A percentile compares a stretch with the other conserved stretches of the same genome.
These are phyloP conservation scores for Achatina immaculata DNA, from an alignment of 1,140 invertebrate genomes.

Conservation along the genomic window DNA sequence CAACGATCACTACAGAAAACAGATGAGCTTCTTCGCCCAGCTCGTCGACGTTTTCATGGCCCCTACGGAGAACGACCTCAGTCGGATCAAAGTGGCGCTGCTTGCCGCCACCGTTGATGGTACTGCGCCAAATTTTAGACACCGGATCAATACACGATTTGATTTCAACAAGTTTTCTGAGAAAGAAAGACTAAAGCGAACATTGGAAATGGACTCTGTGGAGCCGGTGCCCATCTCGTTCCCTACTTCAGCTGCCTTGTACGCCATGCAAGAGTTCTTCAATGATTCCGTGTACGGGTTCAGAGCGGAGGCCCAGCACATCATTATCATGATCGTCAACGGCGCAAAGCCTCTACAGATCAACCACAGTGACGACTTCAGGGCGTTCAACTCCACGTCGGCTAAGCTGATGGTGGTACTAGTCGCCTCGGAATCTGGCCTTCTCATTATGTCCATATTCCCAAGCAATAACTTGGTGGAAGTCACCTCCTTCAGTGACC, in stretches of 20 bases:
- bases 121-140: neutral
- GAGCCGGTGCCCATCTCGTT: neutral
- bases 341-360: constrained; percentile 1
- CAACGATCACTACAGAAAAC: neutral
- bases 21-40: constrained; percentile 13
- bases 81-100: neutral
- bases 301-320: neutral
- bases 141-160: neutral
- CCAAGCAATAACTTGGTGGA: constrained; percentile 25
- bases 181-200: neutral
- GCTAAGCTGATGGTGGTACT: constrained; percentile 15
- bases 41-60: constrained; percentile 13
- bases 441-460: neutral
- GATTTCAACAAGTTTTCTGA: neutral
- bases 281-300: neutral
- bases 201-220: neutral
- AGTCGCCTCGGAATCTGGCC: neutral
- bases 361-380: constrained; percentile 21
- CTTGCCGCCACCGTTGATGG: neutral
- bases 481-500: constrained; percentile 9
- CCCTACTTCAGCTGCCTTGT: constrained; percentile 4
- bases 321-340: constrained; percentile 11
- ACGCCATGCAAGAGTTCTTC: constrained; percentile 18
- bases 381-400: constrained; percentile 9
- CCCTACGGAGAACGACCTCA: neutral